These are phyloP conservation scores for Alectura lathami DNA, from an alignment of 2,113 vertebrate species.

Conservation along the genomic window DNA sequence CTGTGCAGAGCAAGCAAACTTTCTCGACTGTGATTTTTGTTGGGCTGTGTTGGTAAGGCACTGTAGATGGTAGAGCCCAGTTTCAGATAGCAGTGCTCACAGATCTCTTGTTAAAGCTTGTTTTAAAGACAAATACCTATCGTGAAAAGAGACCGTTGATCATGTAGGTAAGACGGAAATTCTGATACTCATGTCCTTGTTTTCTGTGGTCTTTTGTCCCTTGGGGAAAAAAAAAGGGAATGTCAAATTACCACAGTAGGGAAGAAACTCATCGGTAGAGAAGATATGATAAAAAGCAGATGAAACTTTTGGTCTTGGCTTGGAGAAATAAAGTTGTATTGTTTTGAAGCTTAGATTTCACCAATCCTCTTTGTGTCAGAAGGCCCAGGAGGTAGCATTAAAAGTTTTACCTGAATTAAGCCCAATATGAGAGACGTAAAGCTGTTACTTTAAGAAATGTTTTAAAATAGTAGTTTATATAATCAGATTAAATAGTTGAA, in stretches of 20 bases:
- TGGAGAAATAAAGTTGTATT: background rate
- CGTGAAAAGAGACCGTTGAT: background rate
- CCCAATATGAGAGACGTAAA: background rate
- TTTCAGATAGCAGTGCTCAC: background rate
- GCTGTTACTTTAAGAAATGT: background rate
- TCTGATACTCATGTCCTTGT: background rate
- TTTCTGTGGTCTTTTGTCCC: background rate
- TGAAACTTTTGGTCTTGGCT: background rate
- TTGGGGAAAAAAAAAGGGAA: background rate
- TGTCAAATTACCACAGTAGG: background rate
- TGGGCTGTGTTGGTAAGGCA: background rate
- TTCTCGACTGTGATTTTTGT: background rate
- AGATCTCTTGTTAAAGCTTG: background rate
- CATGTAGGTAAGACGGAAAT: background rate
- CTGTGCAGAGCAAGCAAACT: background rate
- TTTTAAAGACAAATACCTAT: background rate
- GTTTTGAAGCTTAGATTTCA: background rate
- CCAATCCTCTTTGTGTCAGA: background rate
- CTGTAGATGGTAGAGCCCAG: background rate
- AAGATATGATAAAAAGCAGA: background rate
- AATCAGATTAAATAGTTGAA: background rate
- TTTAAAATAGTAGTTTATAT: background rate
- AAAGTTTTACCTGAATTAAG: background rate
- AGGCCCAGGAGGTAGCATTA: background rate
- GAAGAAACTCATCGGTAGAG: background rate